phyloP scores from a whole-genome alignment of 1,140 invertebrate species.

The Paraescarpia echinospica region DNA sequence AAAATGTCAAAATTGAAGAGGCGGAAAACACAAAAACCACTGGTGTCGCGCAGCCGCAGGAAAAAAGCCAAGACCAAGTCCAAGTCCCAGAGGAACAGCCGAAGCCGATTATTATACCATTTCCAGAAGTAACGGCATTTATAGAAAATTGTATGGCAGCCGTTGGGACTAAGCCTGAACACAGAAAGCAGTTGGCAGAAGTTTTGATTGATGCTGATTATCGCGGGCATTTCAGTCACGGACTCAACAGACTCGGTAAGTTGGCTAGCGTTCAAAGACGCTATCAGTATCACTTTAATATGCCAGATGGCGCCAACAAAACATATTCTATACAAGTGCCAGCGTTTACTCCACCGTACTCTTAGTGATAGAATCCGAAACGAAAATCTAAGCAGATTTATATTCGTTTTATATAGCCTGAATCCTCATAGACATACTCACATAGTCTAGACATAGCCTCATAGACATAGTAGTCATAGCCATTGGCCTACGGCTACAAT shows the following conservation, averaged over 20 bases:
- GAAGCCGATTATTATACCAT: not conserved
- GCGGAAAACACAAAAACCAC: too few relatives aligned
- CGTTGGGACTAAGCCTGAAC: slow-evolving; percentile 45
- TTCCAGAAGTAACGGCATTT: slow-evolving; percentile 15
- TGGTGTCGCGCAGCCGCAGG: too few relatives aligned
- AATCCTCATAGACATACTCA: too few relatives aligned
- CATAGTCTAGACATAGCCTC: too few relatives aligned
- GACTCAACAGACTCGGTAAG: slow-evolving; percentile 82
- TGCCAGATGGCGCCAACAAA: not conserved
- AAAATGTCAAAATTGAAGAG: not conserved
- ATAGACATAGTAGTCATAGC: too few relatives aligned
- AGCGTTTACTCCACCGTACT: not conserved
- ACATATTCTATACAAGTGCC: not conserved
- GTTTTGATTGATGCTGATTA: slow-evolving; percentile 81
- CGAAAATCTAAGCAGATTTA: not conserved
- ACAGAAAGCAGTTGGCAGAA: slow-evolving; percentile 72
- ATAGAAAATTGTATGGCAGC: slow-evolving; percentile 10
- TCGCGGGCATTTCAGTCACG: slow-evolving; percentile 88
- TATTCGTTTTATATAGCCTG: too few relatives aligned
- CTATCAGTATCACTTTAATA: not conserved
- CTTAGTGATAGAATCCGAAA: not conserved
- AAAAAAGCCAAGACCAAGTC: too few relatives aligned
- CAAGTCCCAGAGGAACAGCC: not conserved
- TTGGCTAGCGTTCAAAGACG: not conserved
- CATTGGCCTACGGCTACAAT: too few relatives aligned